Conservation (phyloP, 1,140 invertebrate species). For the Megalonaias nervosa region DNA sequence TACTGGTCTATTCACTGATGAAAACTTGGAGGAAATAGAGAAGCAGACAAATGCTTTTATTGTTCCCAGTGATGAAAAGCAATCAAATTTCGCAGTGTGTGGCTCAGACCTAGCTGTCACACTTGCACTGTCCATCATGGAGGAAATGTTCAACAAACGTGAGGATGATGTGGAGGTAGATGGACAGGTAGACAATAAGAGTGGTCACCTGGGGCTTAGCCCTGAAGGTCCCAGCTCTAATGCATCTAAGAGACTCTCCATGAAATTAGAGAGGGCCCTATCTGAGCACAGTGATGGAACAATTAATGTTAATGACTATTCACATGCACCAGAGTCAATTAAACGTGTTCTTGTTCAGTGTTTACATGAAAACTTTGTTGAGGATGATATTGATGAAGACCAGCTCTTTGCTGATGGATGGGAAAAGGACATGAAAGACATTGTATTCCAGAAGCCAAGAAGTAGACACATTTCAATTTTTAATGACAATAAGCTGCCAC, state of each 20-base stretch:
- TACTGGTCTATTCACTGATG: conserved; percentile 26
- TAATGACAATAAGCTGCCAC: too few species aligned
- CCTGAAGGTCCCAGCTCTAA: conserved; percentile 6
- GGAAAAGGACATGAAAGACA: not conserved
- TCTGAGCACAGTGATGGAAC: conserved; percentile 38
- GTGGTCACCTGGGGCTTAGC: conserved; percentile 11
- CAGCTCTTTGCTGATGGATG: conserved; percentile 33
- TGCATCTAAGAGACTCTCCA: conserved; percentile 35
- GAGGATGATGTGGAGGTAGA: conserved; percentile 10
- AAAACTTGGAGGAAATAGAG: conserved; percentile 50
- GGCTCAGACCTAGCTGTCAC: conserved; percentile 54
- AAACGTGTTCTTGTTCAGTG: conserved; percentile 46
- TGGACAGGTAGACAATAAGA: not conserved
- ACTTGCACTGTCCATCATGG: conserved; percentile 54
- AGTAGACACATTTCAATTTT: too few species aligned
- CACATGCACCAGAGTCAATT: conserved; percentile 29
- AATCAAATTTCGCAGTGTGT: conserved; percentile 39
- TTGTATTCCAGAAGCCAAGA: too few species aligned
- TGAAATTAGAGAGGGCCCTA: conserved; percentile 36
- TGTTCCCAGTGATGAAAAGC: conserved; percentile 19
- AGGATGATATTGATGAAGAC: conserved; percentile 39
- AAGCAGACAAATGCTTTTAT: conserved; percentile 54
- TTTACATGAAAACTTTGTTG: conserved; percentile 35
- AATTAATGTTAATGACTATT: conserved; percentile 40
- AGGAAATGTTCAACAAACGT: conserved; percentile 33